Evolutionary conservation across 2,797 vertebrate genomes (phyloP).

Genomic region (Gadopsis marmoratus): DNA sequence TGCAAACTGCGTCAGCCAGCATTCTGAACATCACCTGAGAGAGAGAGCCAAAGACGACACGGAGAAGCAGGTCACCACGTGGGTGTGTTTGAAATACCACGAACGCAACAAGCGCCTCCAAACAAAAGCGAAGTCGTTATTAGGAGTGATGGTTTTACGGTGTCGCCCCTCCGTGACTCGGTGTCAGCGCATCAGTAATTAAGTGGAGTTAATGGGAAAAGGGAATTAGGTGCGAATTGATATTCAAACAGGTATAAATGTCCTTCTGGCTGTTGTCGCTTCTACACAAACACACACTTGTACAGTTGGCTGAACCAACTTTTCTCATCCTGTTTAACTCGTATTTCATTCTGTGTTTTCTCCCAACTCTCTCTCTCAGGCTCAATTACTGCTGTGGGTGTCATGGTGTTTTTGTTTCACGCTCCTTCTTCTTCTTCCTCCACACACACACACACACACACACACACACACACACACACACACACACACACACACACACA

Average conservation of each 20-base stretch:
- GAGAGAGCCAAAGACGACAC: neutral
- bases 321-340: neutral
- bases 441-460: neutral
- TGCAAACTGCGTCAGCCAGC: too few relatives aligned
- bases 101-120: neutral
- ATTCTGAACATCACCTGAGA: too few relatives aligned
- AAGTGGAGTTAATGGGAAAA: neutral
- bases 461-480: constrained; percentile 15
- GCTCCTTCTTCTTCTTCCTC: neutral
- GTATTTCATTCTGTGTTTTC: constrained; percentile 35
- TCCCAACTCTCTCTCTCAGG: neutral
- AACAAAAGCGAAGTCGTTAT: neutral
- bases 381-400: neutral
- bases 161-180: neutral
- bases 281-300: constrained; percentile 4
- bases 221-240: constrained; percentile 7
- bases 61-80: neutral
- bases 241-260: neutral
- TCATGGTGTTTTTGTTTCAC: constrained; percentile 9
- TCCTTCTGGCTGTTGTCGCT: neutral
- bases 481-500: neutral
- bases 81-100: neutral
- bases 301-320: neutral
- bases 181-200: constrained; percentile 1
- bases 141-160: neutral